Conservation (phyloP, 2,113 vertebrate genomes). For the Pionites leucogaster region DNA sequence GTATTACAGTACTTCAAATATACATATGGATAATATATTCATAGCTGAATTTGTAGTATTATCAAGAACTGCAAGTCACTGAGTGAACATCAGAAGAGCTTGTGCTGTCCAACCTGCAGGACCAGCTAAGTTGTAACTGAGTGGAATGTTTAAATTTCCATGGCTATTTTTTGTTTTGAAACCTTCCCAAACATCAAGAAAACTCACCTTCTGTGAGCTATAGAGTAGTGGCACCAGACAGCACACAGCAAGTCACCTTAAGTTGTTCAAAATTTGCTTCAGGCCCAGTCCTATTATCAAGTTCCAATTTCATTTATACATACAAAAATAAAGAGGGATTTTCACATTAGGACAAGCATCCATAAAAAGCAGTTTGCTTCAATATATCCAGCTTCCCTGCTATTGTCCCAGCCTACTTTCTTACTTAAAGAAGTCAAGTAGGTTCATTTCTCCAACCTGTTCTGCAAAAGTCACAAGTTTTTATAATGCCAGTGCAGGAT, state of each 20-base stretch:
- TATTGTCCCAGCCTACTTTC: neutral
- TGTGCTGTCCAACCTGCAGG: constrained; percentile 4
- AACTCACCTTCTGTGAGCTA: constrained; percentile 8
- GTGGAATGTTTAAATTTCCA: constrained; percentile 56
- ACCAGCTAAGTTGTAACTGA: neutral
- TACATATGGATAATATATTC: constrained; percentile 6
- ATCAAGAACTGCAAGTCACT: constrained; percentile 16
- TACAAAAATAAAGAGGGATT: constrained; percentile 65
- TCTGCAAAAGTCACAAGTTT: neutral
- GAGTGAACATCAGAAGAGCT: neutral
- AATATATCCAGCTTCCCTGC: neutral
- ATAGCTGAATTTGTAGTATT: neutral
- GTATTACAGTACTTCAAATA: constrained; percentile 59
- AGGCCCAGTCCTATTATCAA: constrained; percentile 20
- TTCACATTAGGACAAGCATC: constrained; percentile 30
- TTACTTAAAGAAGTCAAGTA: neutral
- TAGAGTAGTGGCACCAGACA: neutral
- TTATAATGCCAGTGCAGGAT: neutral
- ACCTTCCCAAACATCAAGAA: constrained; percentile 21
- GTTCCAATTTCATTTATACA: constrained; percentile 4
- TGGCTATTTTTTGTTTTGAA: neutral
- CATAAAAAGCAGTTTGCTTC: constrained; percentile 40
- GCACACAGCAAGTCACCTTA: constrained; percentile 18
- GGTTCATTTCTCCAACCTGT: neutral
- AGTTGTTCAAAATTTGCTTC: neutral